Conservation (phyloP, 2,797 vertebrate genomes). For the Falco berigora region DNA sequence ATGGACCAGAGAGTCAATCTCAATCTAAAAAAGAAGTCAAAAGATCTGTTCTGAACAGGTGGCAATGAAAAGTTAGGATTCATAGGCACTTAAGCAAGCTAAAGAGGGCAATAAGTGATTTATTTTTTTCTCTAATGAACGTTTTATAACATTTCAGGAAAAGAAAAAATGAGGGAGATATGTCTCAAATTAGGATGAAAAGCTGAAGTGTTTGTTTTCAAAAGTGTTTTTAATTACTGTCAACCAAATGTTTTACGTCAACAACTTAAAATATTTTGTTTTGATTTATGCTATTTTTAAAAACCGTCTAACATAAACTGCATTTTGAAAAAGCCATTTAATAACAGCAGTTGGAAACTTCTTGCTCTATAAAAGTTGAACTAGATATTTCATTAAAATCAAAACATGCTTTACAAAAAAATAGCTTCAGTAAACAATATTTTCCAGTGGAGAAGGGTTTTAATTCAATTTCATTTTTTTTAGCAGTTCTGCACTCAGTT, state of each 20-base stretch:
- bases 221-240: constrained; percentile 53
- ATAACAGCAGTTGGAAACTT: constrained; percentile 27
- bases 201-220: constrained; percentile 10
- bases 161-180: not conserved
- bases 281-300: constrained; percentile 50
- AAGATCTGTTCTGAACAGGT: not conserved
- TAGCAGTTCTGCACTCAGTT: not conserved
- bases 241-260: constrained; percentile 42
- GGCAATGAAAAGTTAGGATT: not conserved
- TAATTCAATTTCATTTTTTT: not conserved
- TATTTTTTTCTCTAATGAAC: not conserved
- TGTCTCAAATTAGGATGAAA: not conserved
- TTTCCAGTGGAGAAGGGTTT: not conserved
- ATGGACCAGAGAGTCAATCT: not conserved
- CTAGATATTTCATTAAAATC: constrained; percentile 6
- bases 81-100: not conserved
- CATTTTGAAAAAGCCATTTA: not conserved
- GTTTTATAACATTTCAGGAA: not conserved
- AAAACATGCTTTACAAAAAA: not conserved
- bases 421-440: not conserved
- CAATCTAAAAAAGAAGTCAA: not conserved
- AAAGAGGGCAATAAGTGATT: not conserved
- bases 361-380: constrained; percentile 2
- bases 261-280: constrained; percentile 30
- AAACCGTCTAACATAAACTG: not conserved